Base-by-base conservation (phyloP, 2,797 vertebrate genomes). In the Poeciliopsis presidionis region DNA sequence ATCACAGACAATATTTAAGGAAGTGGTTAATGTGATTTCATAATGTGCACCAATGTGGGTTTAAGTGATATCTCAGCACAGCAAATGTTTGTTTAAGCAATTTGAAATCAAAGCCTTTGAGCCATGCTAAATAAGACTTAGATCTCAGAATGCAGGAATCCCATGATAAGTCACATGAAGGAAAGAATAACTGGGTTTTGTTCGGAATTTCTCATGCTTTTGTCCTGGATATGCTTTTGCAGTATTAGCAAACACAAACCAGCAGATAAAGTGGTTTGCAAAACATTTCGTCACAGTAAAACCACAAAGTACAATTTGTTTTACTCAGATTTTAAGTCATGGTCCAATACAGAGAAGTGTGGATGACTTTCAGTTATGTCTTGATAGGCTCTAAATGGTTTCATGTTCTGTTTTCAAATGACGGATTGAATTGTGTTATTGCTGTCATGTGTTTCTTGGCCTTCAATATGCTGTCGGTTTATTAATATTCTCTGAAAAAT, bases 81-180 rank as follows among this genome's bases (percentile, higher is more conserved):
- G 7, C 16, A 47, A 12, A 61, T n/a, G 16, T 53, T 46, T 39
- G 28, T 55, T 46, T 47, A 46, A 7, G 22, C 14, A 30, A 45
- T 51, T 5, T 74, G 14, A 74, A 39, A 43, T 51, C 51, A 7
- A 72, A 72, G 25, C 33, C 61, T 41, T 39, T 25, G 33, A n/a
- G 25, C 59, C 63, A 16, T 7, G 7, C n/a, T 78, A n/a, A 16
- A 51, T 16, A 59, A 30, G 55, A 80, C 61, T n/a, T 72, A 73
- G 78, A 72, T 18, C 13, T 63, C 3, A 81, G 55, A 63, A 49
- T 28, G 22, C 57, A 55, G 55, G 8, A 25, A 70, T 88, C 89
- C 91, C 86, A 90, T 83, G 87, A 47, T 0, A 22, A 82, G 67
- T 92, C 90, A 92, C 84, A 90, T 70, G 86, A 86, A 49, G 25